Conservation (phyloP, 2,113 vertebrate genomes). For the Xenopus borealis region DNA sequence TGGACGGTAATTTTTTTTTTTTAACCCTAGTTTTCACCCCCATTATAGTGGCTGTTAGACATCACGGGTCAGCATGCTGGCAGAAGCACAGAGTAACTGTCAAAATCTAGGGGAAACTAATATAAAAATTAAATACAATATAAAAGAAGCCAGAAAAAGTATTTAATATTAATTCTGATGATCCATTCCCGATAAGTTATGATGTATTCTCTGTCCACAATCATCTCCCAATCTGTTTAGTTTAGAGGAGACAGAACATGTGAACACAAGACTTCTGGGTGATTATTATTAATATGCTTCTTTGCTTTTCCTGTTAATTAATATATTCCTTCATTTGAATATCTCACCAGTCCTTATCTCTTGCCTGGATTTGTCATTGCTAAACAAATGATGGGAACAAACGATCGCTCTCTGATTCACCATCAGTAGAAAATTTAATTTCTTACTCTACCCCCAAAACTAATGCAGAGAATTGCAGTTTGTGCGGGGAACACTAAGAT, state of each 20-base stretch:
- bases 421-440: slow-evolving; percentile 63
- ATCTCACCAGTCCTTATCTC: slow-evolving; percentile 37
- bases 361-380: slow-evolving; percentile 41
- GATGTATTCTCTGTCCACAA: too few relatives aligned
- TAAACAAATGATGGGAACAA: slow-evolving; percentile 44
- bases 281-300: slow-evolving; percentile 67
- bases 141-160: too few relatives aligned
- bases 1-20: too few relatives aligned
- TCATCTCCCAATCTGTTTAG: too few relatives aligned
- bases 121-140: too few relatives aligned
- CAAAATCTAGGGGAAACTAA: too few relatives aligned
- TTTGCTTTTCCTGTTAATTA: slow-evolving; percentile 65
- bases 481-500: slow-evolving; percentile 10
- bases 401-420: slow-evolving; percentile 51
- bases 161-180: too few relatives aligned
- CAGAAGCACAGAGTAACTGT: too few relatives aligned
- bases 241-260: neutral
- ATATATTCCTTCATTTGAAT: slow-evolving; percentile 64
- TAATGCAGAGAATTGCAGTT: slow-evolving; percentile 26
- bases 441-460: slow-evolving; percentile 46
- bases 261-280: slow-evolving; percentile 50
- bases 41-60: too few relatives aligned
- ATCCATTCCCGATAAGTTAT: too few relatives aligned
- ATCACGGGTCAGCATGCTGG: too few relatives aligned
- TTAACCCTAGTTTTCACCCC: too few relatives aligned